Percentiles rank a stretch among this genome's conserved stretches.
These are phyloP conservation scores for Pipistrellus nathusii DNA, from an alignment of 2,797 vertebrate genomes.

Conservation along the genomic window DNA sequence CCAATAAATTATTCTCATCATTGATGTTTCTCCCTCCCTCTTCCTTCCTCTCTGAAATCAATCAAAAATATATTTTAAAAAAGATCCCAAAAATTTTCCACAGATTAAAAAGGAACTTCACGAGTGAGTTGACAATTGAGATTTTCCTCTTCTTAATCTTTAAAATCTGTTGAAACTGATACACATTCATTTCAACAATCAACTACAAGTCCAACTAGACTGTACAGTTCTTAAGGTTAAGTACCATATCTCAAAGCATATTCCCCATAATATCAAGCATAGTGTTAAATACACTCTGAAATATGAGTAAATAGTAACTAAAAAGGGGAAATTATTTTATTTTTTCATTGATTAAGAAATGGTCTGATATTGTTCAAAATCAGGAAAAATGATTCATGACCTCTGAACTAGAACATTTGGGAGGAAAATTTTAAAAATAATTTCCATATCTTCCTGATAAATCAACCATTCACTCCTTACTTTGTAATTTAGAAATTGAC, in stretches of 20 bases:
- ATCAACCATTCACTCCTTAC: not conserved
- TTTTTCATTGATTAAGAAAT: not conserved
- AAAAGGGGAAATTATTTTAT: not conserved
- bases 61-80: not conserved
- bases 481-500: conserved; percentile 54
- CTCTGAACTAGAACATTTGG: not conserved
- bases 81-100: not conserved
- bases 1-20: no score
- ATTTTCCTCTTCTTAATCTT: conserved; percentile 6
- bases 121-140: not conserved
- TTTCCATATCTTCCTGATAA: conserved; percentile 50
- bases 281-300: not conserved
- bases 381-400: not conserved
- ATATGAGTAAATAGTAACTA: not conserved
- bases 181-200: not conserved
- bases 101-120: not conserved
- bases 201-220: not conserved
- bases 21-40: no score
- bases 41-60: no score
- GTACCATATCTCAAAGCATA: not conserved
- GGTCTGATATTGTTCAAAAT: not conserved
- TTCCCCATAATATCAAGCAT: not conserved
- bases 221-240: not conserved
- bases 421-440: not conserved
- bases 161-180: conserved; percentile 8